Percentiles rank a stretch among this genome's conserved stretches.
These are phyloP conservation scores for Meghimatium bilineatum DNA, from an alignment of 2,888 invertebrate genomes.

Conservation along the genomic window DNA sequence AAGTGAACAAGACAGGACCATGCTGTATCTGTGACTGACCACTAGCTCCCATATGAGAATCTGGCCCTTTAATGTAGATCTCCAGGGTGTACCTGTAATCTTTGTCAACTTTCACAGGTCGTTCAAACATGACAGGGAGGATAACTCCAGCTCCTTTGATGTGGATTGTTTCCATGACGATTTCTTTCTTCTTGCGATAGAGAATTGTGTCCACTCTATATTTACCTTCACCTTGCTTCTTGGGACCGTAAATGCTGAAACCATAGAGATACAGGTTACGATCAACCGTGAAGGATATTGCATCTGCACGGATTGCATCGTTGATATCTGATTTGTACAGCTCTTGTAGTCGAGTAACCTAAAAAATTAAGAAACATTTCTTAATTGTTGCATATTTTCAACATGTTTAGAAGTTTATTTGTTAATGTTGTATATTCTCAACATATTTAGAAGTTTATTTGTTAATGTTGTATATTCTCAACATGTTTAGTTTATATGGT, in stretches of 20 bases:
- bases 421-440: no score
- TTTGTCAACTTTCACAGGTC: constrained; percentile 50
- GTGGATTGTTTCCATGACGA: constrained; percentile 51
- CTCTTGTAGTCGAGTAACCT: constrained; percentile 50
- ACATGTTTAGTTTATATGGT: no score
- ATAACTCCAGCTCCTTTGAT: constrained; percentile 53
- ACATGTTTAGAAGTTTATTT: no score
- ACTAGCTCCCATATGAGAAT: constrained; percentile 49
- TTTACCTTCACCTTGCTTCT: constrained; percentile 48
- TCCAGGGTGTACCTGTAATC: constrained; percentile 50
- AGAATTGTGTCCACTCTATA: constrained; percentile 51
- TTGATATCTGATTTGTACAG: constrained; percentile 34
- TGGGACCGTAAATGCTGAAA: constrained; percentile 53
- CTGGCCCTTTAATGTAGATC: constrained; percentile 50
- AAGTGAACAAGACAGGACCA: constrained; percentile 45
- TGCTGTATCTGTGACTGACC: constrained; percentile 39
- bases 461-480: no score
- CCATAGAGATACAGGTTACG: constrained; percentile 51
- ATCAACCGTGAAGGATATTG: constrained; percentile 50
- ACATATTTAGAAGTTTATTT: no score
- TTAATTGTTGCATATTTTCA: neutral
- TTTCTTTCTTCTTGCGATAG: constrained; percentile 51
- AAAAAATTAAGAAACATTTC: neutral
- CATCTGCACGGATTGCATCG: constrained; percentile 46
- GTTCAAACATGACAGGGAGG: constrained; percentile 52